Percentiles rank a stretch among this genome's conserved stretches.
Evolutionary conservation across 2,113 vertebrate species (phyloP).

Genomic region (Varanus komodoensis): DNA sequence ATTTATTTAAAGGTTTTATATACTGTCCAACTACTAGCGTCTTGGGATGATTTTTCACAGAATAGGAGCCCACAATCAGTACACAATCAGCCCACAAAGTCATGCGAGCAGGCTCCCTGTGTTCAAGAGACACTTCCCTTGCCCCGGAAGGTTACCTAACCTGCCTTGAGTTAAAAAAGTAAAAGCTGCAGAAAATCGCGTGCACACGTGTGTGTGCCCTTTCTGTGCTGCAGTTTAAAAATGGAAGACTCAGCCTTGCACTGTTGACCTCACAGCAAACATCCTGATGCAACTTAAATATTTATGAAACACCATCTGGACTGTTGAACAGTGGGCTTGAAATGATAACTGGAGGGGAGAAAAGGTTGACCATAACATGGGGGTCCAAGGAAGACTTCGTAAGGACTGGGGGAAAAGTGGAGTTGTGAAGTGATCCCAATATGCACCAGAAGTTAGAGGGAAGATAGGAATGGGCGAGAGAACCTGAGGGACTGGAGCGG

Average conservation of each 20-base stretch:
- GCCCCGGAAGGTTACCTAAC: too few relatives aligned
- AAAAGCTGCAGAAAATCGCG: neutral
- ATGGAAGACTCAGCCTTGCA: neutral
- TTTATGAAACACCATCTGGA: neutral
- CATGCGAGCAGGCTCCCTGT: neutral
- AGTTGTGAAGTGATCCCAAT: neutral
- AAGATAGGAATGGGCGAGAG: neutral
- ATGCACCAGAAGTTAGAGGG: neutral
- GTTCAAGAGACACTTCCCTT: neutral
- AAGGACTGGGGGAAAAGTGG: neutral
- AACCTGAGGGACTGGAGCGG: too few relatives aligned
- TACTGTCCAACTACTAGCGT: too few relatives aligned
- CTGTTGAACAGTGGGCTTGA: neutral
- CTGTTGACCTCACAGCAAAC: too few relatives aligned
- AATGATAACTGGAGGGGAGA: neutral
- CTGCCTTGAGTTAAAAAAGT: neutral
- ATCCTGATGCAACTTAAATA: neutral
- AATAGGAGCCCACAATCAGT: neutral
- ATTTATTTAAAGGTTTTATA: too few relatives aligned
- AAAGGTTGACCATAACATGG: neutral
- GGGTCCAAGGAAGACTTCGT: neutral
- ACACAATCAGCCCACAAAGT: too few relatives aligned
- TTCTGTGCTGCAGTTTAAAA: neutral
- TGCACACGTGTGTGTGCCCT: neutral
- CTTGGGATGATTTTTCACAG: neutral